Base-by-base conservation (phyloP, 2,888 invertebrate genomes). In the Suillia variegata region DNA sequence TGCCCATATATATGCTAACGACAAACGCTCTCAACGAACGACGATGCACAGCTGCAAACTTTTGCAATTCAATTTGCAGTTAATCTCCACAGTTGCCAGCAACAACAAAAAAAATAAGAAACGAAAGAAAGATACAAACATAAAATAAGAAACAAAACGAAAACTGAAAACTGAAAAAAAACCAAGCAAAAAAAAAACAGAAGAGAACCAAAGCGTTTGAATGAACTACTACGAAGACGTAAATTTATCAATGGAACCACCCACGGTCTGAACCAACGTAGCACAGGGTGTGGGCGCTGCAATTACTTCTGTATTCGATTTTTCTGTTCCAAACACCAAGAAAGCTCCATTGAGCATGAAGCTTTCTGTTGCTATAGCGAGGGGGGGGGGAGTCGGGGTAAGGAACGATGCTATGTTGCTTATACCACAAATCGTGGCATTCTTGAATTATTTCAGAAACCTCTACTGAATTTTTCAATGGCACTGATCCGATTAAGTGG, bases 241-340 rank as follows among this genome's bases (percentile, higher is more conserved):
- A 71, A 69, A 74, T 76, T 77, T 77, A 76, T 79, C 76, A 77
- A 77, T 77, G 77, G 71, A 78, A 64, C 71, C 76, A 70, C 77
- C 77, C 73, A 77, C 79, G 65, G 61, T 59, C 61, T 61, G 55
- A 58, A 62, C 59, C 54, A 49, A 59, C 49, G 31, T 10, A 38
- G 21, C 17, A 55, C 20, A 59, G n/a, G 18, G 52, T 38, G 62
- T 62, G 54, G 62, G 62, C 56, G 62, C 49, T 12, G 50, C 47
- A 47, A 45, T 54, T 58, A 47, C 54, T 56, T 52, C 34, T 53
- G 52, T 31, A 45, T 52, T 22, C 13, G 20, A 55, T 34, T n/a
- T 13, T n/a, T 12, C 34, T 31, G 45, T n/a, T 15, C 12, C 20
- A 26, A 1, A 22, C 15, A 20, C 2, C 20, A 22, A 31, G 52